These are phyloP conservation scores for Zaprionus capensis DNA, from an alignment of 1,140 invertebrate genomes.

Conservation along the genomic window DNA sequence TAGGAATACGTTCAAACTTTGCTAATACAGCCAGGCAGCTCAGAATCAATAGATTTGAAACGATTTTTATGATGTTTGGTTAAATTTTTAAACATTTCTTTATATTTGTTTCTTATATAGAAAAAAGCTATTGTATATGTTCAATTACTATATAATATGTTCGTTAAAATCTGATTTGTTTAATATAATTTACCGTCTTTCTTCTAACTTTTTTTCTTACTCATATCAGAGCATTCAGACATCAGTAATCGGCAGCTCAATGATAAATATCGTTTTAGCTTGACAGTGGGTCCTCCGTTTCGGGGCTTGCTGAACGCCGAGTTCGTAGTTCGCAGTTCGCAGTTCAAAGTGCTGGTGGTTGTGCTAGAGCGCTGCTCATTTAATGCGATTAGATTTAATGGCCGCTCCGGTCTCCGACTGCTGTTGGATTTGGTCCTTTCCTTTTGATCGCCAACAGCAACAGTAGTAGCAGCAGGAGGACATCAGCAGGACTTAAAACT, in stretches of 20 bases:
- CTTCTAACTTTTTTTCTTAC: no score
- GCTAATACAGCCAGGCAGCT: no score
- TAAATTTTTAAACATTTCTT: not conserved
- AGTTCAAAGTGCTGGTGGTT: conserved; percentile 14
- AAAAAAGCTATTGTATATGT: no score
- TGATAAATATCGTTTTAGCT: not conserved
- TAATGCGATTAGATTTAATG: conserved; percentile 82
- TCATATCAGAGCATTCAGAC: not conserved
- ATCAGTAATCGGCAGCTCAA: not conserved
- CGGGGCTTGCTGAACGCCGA: not conserved
- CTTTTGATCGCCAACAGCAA: conserved; percentile 26
- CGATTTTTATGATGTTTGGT: no score
- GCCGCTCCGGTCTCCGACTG: conserved; percentile 35
- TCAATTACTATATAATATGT: no score
- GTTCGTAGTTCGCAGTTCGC: not conserved
- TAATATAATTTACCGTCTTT: no score
- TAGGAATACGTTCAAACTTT: no score
- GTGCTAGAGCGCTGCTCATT: conserved; percentile 54
- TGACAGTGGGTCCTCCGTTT: conserved; percentile 1
- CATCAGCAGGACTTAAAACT: conserved; percentile 64
- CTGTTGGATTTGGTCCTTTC: conserved; percentile 45
- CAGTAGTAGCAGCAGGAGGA: conserved; percentile 46
- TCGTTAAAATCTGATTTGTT: no score
- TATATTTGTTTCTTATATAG: not conserved
- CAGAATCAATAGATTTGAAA: no score